These are phyloP conservation scores for Spinus pinus DNA, from an alignment of 2,797 vertebrate genomes.

Conservation along the genomic window DNA sequence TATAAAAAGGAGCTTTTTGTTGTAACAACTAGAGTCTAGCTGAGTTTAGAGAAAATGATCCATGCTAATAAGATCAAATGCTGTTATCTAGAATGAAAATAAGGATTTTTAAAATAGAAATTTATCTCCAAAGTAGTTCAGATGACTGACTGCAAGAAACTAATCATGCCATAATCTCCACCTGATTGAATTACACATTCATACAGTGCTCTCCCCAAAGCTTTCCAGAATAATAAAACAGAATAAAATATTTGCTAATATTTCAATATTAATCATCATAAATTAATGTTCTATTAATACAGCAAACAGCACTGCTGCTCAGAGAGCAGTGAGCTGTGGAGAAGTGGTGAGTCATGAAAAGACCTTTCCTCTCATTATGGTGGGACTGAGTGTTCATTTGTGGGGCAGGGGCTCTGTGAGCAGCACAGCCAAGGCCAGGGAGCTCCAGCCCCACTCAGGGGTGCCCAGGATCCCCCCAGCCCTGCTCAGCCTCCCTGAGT, in stretches of 20 bases:
- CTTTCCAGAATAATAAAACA: conserved; percentile 15
- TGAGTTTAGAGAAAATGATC: conserved; percentile 65
- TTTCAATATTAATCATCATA: conserved; percentile 64
- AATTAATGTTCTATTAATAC: conserved; percentile 58
- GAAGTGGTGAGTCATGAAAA: conserved; percentile 23
- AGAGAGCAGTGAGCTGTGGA: conserved; percentile 22
- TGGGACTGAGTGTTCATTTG: conserved; percentile 35
- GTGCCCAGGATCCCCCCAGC: not conserved
- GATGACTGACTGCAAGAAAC: conserved; percentile 41
- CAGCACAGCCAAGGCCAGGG: not conserved
- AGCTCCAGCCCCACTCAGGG: not conserved
- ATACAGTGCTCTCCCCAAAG: not conserved
- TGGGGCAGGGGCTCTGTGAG: not conserved
- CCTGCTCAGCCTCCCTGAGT: rapidly evolving
- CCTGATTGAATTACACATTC: conserved; percentile 31
- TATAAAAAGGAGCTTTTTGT: conserved; percentile 55
- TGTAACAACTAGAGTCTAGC: not conserved
- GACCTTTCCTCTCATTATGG: not conserved
- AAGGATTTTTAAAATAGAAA: conserved; percentile 65
- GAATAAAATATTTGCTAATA: conserved; percentile 59
- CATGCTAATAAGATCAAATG: conserved; percentile 68
- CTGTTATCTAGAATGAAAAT: conserved; percentile 62
- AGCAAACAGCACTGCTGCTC: not conserved
- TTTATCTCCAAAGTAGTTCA: conserved; percentile 38
- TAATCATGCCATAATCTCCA: conserved; percentile 17